phyloP scores from a whole-genome alignment of 30 jellyfish, hydroid and myxozoan species.

The Pseudorhiza aurosa region DNA sequence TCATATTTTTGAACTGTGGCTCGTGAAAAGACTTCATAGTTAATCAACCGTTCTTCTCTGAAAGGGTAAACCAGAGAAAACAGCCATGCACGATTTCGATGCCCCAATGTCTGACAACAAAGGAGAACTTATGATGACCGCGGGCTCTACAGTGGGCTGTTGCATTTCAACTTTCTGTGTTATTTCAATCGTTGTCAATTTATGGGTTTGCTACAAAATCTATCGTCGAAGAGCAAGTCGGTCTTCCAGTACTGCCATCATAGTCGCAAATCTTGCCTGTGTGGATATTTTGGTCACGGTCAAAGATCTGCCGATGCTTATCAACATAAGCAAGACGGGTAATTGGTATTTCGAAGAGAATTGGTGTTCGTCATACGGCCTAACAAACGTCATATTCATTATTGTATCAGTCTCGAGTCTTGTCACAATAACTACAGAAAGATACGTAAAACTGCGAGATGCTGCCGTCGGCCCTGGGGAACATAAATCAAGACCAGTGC shows the following conservation, averaged over 20 bases:
- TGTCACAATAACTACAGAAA: conserved; percentile 89
- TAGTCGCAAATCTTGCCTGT: conserved; percentile 93
- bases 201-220: conserved; percentile 66
- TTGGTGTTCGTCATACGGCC: conserved; percentile 95
- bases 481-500: conserved; percentile 70
- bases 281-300: conserved; percentile 92
- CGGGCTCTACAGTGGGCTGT: conserved; percentile 77
- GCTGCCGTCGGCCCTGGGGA: conserved; percentile 41
- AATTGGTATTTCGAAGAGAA: conserved; percentile 85
- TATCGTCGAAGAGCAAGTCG: conserved; percentile 79
- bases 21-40: too few species aligned
- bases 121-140: conserved; percentile 44
- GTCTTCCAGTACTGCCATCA: conserved; percentile 87
- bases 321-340: conserved; percentile 74
- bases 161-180: conserved; percentile 59
- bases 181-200: conserved; percentile 52
- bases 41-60: not conserved
- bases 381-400: conserved; percentile 86
- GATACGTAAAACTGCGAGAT: conserved; percentile 70
- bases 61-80: not conserved
- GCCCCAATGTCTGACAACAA: conserved; percentile 40
- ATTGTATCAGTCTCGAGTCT: conserved; percentile 94
- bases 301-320: conserved; percentile 84
- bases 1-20: too few species aligned
- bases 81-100: not conserved